A percentile compares a stretch with the other conserved stretches of the same genome.
phyloP scores from a whole-genome alignment of 2,113 vertebrate species.

The crab-eating macaque (Macaca fascicularis) region T2T-MFA8v1.1 NC_088380.1:93485001-93485500 shows the following conservation, averaged over 20 bases:
- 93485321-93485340: conserved; percentile 88
- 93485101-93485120: not conserved
- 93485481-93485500: conserved; percentile 61
- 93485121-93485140: not conserved
- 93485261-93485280: conserved; percentile 82
- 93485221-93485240: conserved; percentile 72
- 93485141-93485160: conserved; percentile 49
- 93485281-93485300: conserved; percentile 89
- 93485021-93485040: not conserved
- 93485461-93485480: conserved; percentile 75
- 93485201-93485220: conserved; percentile 77
- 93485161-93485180: conserved; percentile 62
- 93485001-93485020: not conserved
- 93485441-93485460: conserved; percentile 81
- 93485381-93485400: conserved; percentile 85
- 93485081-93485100: not conserved
- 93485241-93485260: conserved; percentile 75
- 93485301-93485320: conserved; percentile 87
- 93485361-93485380: conserved; percentile 88
- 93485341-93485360: conserved; percentile 87
- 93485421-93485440: conserved; percentile 82
- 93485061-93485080: not conserved
- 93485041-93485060: conserved; percentile 31
- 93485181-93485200: conserved; percentile 64
- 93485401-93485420: conserved; percentile 86